Base-by-base conservation (phyloP, 2,113 vertebrate genomes). In the Podiceps cristatus region DNA sequence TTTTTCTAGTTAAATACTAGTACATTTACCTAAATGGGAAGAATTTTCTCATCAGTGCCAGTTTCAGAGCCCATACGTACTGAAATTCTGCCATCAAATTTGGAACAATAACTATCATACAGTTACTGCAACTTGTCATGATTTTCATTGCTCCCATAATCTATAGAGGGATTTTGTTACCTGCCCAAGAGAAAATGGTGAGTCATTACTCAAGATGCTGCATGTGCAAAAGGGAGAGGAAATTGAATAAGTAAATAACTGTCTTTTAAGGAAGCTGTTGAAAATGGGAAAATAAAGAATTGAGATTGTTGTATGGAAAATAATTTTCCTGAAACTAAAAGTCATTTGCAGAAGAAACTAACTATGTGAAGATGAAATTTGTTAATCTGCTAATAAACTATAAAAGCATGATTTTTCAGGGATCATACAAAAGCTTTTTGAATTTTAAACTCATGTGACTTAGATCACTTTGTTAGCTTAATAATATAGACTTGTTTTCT, bases 111-210 rank as follows among this genome's bases (percentile, higher is more conserved):
- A 63, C 86, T 80, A 80, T 86, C 78, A 62, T 29, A 62, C 91
- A 44, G 85, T 64, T 94, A 84, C 49, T 78, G 79, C 81, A 59
- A 62, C 90, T 92, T 94, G 82, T 91, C 68, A 75, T 60, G 62
- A 90, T 96, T 95, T 96, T 96, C 93, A 96, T 80, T 93, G 90
- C 91, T 95, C 42, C 35, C 47, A 62, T 95, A 90, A 97, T 86
- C 86, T 92, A 66, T 6, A 89, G 86, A 91, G 72, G 60, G 45
- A 59, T 88, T 97, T 96, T 96, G 95, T 88, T 97, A 93, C 88
- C 80, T 92, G 85, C 79, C 60, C 50, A 87, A 63, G 86, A 94
- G 84, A 66, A 95, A 96, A 90, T 0, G 0, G 49, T 5, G 13
- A 71, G 60, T 69, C 90, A 29, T 96, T 92, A 94, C 75, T 96